Evolutionary conservation across 2,113 vertebrate genomes (phyloP).

Genomic region (Cricetomys ansorgei): DNA sequence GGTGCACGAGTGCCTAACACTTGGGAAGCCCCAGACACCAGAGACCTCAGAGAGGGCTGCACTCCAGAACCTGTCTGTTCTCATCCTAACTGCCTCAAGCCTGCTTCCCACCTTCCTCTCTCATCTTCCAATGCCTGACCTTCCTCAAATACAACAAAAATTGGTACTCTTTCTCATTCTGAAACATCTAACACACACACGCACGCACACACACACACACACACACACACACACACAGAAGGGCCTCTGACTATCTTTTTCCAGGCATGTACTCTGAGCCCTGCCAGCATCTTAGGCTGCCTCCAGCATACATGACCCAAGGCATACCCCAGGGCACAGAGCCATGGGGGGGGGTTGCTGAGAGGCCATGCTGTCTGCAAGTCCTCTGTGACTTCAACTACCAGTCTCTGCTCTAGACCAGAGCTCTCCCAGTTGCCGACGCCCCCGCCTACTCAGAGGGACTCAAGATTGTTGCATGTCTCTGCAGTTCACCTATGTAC

Average conservation of each 20-base stretch:
- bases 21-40: fast-evolving
- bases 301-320: not conserved
- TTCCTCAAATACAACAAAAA: not conserved
- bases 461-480: not conserved
- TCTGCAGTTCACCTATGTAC: not conserved
- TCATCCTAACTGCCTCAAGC: fast-evolving
- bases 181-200: not conserved
- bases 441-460: not conserved
- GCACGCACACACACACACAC: not conserved
- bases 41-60: not conserved
- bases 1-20: fast-evolving
- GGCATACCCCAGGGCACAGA: not conserved
- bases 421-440: not conserved
- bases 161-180: not conserved
- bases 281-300: not conserved
- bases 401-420: not conserved
- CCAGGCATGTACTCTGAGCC: not conserved
- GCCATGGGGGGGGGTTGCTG: fast-evolving
- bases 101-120: too few species aligned
- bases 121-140: not conserved
- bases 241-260: not conserved
- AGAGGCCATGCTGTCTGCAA: not conserved
- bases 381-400: not conserved
- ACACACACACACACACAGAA: not conserved
- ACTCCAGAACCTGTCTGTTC: fast-evolving